A percentile compares a stretch with the other conserved stretches of the same genome.
Conservation (phyloP, 2,797 vertebrate genomes). For the Amphiprion clarkii region DNA sequence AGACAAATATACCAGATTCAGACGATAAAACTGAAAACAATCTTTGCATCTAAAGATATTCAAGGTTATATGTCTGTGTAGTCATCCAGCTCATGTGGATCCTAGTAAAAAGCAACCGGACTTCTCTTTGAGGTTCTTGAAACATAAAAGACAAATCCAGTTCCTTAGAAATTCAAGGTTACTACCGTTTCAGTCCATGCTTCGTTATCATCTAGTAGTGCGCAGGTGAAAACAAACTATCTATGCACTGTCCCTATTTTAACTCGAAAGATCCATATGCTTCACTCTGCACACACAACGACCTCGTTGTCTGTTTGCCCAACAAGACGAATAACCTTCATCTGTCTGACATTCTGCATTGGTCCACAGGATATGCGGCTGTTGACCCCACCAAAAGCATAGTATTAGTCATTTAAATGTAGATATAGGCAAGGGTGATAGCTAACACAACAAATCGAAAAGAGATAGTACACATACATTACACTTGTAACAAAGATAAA, state of each 20-base stretch:
- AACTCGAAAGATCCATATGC: conserved; percentile 47
- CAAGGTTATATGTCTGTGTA: too few relatives aligned
- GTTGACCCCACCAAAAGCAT: conserved; percentile 59
- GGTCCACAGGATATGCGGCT: conserved; percentile 37
- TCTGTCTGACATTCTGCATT: conserved; percentile 23
- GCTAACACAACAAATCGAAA: conserved; percentile 54
- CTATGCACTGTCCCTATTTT: conserved; percentile 54
- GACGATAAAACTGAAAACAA: conserved; percentile 29
- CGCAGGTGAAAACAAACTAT: conserved; percentile 58
- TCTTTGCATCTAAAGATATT: conserved; percentile 45
- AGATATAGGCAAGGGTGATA: conserved; percentile 79
- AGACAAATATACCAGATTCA: conserved; percentile 15
- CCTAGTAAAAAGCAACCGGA: too few relatives aligned
- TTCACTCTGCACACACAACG: conserved; percentile 38
- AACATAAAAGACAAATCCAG: too few relatives aligned
- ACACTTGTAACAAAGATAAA: conserved; percentile 58
- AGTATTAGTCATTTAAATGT: conserved; percentile 68
- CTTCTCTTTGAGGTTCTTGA: too few relatives aligned
- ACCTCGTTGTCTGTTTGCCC: conserved; percentile 4
- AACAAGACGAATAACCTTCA: too few relatives aligned
- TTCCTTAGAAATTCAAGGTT: conserved; percentile 21
- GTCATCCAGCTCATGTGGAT: too few relatives aligned
- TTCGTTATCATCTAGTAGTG: conserved; percentile 50
- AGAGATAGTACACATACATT: conserved; percentile 49
- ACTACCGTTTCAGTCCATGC: conserved; percentile 29